These are phyloP conservation scores for Cryptops parisi DNA, from an alignment of 2,888 invertebrate species.

Conservation along the genomic window DNA sequence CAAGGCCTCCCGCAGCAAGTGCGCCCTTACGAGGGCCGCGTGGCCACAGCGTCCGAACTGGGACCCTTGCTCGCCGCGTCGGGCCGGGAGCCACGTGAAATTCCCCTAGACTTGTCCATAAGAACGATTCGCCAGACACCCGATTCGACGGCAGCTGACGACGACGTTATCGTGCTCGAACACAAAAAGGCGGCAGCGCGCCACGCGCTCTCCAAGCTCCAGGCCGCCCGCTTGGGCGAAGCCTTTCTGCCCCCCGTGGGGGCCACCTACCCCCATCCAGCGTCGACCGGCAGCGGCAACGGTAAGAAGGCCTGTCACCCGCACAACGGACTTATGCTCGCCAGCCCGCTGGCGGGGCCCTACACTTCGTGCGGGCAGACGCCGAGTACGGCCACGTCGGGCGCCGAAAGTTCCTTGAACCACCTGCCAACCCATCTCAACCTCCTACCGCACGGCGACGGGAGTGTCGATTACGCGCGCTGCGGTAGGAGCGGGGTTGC, in stretches of 20 bases:
- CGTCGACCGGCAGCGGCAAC: neutral
- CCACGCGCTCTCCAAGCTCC: slow-evolving; percentile 12
- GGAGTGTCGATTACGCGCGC: slow-evolving; percentile 10
- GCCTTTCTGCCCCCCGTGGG: slow-evolving; percentile 10
- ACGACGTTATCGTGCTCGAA: slow-evolving; percentile 20
- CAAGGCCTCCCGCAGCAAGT: slow-evolving; percentile 9
- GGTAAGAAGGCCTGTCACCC: slow-evolving; percentile 1
- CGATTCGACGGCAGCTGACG: slow-evolving; percentile 51
- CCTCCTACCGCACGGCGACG: slow-evolving; percentile 6
- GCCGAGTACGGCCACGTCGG: neutral
- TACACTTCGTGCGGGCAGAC: neutral
- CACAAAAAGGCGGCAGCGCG: slow-evolving; percentile 20
- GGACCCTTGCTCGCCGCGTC: neutral
- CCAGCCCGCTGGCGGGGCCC: neutral
- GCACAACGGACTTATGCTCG: slow-evolving; percentile 6
- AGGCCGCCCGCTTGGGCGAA: slow-evolving; percentile 26
- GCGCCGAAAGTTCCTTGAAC: neutral
- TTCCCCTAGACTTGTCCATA: slow-evolving; percentile 72
- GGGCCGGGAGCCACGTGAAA: slow-evolving; percentile 46
- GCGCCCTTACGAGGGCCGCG: neutral
- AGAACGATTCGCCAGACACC: slow-evolving; percentile 78
- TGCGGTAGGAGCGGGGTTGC: slow-evolving; percentile 4
- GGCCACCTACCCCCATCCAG: slow-evolving; percentile 7
- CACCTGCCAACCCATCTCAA: slow-evolving; percentile 2
- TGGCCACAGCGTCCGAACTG: neutral